A percentile compares a stretch with the other conserved stretches of the same genome.
These are phyloP conservation scores for Spongia lamella DNA, from an alignment of 37 sponge, comb jelly and placozoan genomes.

Conservation along the genomic window DNA sequence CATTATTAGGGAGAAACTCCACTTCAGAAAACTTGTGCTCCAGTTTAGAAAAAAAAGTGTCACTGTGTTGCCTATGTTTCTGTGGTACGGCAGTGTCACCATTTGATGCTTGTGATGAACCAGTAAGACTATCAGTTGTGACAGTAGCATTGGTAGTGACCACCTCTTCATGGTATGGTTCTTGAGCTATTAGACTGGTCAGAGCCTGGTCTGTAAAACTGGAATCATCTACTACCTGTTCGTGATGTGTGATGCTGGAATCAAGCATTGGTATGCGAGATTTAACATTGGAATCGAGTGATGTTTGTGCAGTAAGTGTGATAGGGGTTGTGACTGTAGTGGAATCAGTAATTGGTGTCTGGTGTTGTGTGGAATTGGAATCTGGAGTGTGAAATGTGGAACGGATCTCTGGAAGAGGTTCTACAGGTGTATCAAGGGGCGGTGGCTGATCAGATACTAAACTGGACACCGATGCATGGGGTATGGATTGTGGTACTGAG, in stretches of 20 bases:
- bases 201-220: neutral
- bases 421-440: neutral
- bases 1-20: conserved; percentile 20
- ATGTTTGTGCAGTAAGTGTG: neutral
- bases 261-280: neutral
- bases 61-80: conserved; percentile 5
- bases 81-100: neutral
- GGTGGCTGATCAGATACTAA: conserved; percentile 1
- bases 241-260: neutral
- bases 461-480: neutral
- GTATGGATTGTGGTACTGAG: neutral
- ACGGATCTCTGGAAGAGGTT: neutral
- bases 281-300: neutral
- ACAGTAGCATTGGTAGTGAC: too few relatives aligned
- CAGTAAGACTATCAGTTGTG: too few relatives aligned
- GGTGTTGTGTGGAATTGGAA: conserved; percentile 14
- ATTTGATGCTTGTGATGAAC: too few relatives aligned
- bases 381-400: neutral
- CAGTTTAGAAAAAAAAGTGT: conserved; percentile 61
- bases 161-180: neutral
- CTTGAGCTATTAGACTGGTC: neutral
- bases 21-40: conserved; percentile 63
- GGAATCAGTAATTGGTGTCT: conserved; percentile 3
- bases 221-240: neutral
- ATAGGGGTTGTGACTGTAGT: conserved; percentile 44